Percentiles rank a stretch among this genome's conserved stretches.
phyloP scores from a whole-genome alignment of 2,888 invertebrate genomes.

The Frankliniella intonsa region DNA sequence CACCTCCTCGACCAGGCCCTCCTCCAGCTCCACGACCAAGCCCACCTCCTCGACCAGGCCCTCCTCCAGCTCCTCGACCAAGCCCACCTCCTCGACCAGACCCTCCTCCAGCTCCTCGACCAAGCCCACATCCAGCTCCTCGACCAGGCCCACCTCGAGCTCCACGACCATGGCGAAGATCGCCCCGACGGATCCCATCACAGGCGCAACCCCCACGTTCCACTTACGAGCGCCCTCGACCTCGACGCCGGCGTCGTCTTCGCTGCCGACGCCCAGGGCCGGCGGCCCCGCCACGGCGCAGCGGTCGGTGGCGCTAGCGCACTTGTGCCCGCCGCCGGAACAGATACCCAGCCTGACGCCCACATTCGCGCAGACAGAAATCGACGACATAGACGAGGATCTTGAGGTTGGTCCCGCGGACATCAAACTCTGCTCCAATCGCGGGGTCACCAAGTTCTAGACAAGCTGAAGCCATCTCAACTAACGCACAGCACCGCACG shows the following conservation, averaged over 20 bases:
- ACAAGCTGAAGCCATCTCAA: no score
- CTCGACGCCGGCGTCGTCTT: neutral
- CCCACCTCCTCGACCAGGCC: neutral
- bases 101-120: neutral
- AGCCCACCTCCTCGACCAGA: neutral
- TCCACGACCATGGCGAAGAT: neutral
- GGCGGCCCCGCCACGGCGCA: neutral
- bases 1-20: no score
- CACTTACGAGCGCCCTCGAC: neutral
- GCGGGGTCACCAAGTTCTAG: no score
- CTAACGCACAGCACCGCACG: no score
- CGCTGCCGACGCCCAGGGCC: neutral
- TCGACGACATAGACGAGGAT: neutral
- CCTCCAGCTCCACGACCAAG: neutral
- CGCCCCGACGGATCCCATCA: neutral
- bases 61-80: neutral
- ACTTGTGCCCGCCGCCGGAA: no score
- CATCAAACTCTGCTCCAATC: no score
- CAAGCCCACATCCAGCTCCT: neutral
- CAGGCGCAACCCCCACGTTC: neutral
- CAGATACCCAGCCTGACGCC: neutral
- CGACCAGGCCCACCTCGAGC: neutral
- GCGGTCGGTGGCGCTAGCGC: no score
- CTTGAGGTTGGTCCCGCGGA: neutral
- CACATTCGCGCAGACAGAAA: constrained; percentile 1